phyloP scores from a whole-genome alignment of 2,113 vertebrate genomes.

The Tachuris rubrigastra region DNA sequence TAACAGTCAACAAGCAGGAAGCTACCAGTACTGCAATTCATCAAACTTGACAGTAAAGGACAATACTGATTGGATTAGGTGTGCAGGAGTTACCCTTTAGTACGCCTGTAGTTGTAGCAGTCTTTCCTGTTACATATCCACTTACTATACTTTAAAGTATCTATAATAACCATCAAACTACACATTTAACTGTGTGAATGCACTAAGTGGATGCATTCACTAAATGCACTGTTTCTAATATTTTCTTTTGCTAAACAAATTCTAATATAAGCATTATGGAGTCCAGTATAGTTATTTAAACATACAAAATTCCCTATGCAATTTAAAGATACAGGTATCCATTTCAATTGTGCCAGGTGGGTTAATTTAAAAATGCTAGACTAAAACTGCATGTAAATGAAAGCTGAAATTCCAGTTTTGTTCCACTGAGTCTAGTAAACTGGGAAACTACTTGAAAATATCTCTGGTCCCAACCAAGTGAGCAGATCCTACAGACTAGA shows the following conservation, averaged over 20 bases:
- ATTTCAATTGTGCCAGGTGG: slow-evolving; percentile 64
- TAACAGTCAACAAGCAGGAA: slow-evolving; percentile 83
- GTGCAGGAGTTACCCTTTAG: slow-evolving; percentile 69
- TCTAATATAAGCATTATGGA: slow-evolving; percentile 81
- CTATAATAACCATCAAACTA: slow-evolving; percentile 80
- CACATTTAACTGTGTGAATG: slow-evolving; percentile 77
- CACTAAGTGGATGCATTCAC: slow-evolving; percentile 74
- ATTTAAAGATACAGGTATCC: slow-evolving; percentile 77
- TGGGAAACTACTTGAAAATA: slow-evolving; percentile 8
- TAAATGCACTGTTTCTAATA: slow-evolving; percentile 77
- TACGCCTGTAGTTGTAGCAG: slow-evolving; percentile 68
- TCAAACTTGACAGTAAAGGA: slow-evolving; percentile 76
- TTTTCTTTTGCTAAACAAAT: slow-evolving; percentile 79
- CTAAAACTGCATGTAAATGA: slow-evolving; percentile 58
- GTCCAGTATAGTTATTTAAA: slow-evolving; percentile 77
- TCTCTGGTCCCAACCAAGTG: not conserved
- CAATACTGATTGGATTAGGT: slow-evolving; percentile 74
- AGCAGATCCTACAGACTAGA: not conserved
- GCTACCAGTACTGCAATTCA: slow-evolving; percentile 79
- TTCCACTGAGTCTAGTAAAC: slow-evolving; percentile 20
- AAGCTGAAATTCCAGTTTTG: slow-evolving; percentile 69
- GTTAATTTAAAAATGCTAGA: slow-evolving; percentile 64
- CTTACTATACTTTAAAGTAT: slow-evolving; percentile 75
- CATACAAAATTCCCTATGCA: slow-evolving; percentile 77
- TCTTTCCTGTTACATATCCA: slow-evolving; percentile 78